Conservation (phyloP, 1,140 invertebrate species). For the Calliopsis andreniformis region DNA sequence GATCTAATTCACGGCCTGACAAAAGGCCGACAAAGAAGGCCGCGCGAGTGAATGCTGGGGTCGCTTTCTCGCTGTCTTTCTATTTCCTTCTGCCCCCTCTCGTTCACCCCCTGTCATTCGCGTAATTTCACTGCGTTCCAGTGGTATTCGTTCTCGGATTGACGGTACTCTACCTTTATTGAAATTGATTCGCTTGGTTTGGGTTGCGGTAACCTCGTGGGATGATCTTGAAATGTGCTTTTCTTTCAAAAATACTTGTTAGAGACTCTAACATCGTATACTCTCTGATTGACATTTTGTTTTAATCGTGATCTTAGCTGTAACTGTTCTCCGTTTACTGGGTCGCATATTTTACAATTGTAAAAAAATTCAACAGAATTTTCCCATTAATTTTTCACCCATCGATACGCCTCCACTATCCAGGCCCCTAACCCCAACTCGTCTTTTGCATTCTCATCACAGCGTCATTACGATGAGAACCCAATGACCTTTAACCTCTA, state of each 20-base stretch:
- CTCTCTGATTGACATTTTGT: too few species aligned
- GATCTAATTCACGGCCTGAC: conserved; percentile 80
- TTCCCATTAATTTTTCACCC: not conserved
- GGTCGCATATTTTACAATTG: too few species aligned
- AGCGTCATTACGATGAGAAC: too few species aligned
- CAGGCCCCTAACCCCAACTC: too few species aligned
- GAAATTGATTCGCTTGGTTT: not conserved
- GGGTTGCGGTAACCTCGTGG: too few species aligned
- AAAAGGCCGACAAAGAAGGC: conserved; percentile 79
- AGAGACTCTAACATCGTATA: too few species aligned
- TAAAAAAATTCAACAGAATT: too few species aligned
- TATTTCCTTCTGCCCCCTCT: conserved; percentile 53
- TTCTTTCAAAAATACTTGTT: too few species aligned
- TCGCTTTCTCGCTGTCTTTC: conserved; percentile 28
- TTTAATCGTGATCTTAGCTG: too few species aligned
- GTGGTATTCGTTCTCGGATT: not conserved
- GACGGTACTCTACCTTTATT: conserved; percentile 15
- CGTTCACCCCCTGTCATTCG: conserved; percentile 49
- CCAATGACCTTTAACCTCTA: not conserved
- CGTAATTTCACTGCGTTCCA: conserved; percentile 4
- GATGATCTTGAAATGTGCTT: too few species aligned
- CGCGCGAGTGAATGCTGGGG: conserved; percentile 65
- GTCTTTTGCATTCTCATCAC: too few species aligned
- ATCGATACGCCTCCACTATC: not conserved
- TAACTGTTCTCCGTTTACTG: too few species aligned